Evolutionary conservation across 2,113 vertebrate genomes (phyloP), one percentile per base, ranked within the genome.

Genomic region (Alosa alosa): DNA sequence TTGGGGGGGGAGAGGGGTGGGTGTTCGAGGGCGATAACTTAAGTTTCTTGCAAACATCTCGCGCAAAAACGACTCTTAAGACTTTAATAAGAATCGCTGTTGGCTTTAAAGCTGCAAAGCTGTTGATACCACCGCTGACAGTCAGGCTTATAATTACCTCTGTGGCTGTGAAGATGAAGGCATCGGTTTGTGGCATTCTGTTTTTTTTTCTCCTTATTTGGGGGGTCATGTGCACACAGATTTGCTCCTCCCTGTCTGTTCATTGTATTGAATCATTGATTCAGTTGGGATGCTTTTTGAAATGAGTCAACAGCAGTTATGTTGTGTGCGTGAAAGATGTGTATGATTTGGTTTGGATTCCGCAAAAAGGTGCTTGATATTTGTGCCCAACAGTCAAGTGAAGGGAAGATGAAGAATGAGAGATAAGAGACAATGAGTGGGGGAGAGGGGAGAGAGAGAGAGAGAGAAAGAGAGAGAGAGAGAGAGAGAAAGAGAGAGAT

Each of bases 41-140:
- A 88, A 88, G 85, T 86, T 81, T 86, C 78, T 78, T 46, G 87
- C 18, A 50, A 86, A 84, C 83, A 84, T 88, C 83, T 86, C 78
- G 82, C 17, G 72, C 72, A 31, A 47, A 6, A 86, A 88, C 25
- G 49, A 36, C 41, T 50, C 82, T 88, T 82, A 84, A 88, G 82
- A 84, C 68, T 86, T 82, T 86, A 86, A 88, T 86, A 72, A 41
- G 81, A 86, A 86, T 39, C 41, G 85, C 87, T 88, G 84, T 83
- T 57, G 83, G 85, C 83, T 83, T 82, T 84, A 81, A 88, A 85
- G 84, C 87, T 88, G 87, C 83, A 86, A 86, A 86, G 87, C 85
- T 84, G 83, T 82, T 88, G 85, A 88, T 88, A 88, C 84, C 84
- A 55, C 47, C 5, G 68, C 81, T 64, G 82, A 83, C 82, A 52